Conservation (phyloP, 2,113 vertebrate species). For the Phoenicopterus ruber region DNA sequence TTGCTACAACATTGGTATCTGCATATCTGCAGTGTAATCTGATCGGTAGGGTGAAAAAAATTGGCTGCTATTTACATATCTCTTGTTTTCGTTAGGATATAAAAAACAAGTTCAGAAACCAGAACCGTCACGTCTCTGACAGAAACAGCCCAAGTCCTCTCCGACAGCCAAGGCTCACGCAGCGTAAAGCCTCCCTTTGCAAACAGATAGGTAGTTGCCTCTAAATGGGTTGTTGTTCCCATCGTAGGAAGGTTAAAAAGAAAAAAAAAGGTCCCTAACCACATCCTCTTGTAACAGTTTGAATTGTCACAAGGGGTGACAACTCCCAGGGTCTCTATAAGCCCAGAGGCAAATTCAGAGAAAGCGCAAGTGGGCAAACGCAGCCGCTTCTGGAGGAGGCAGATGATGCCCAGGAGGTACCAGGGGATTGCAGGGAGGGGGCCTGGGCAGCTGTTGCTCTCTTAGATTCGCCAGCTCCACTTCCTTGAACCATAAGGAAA, state of each 20-base stretch:
- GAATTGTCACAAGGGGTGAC: not conserved
- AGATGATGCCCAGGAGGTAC: not conserved
- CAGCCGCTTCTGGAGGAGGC: not conserved
- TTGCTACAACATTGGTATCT: not conserved
- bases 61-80: not conserved
- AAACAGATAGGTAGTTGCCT: not conserved
- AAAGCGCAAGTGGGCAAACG: not conserved
- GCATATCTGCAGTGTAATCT: not conserved
- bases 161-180: not conserved
- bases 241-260: not conserved
- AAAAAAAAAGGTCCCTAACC: not conserved
- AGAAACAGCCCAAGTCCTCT: not conserved
- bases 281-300: not conserved
- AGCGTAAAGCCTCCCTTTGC: not conserved
- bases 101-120: not conserved
- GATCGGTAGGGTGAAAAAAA: not conserved
- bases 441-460: not conserved
- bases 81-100: not conserved
- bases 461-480: accelerated
- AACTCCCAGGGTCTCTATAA: not conserved
- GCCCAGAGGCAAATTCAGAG: not conserved
- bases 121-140: not conserved
- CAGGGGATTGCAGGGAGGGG: not conserved
- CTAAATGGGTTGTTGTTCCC: not conserved
- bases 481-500: not conserved